Conservation (phyloP, 35 echinoderm and acorn worm genomes). For the Apostichopus japonicus region DNA sequence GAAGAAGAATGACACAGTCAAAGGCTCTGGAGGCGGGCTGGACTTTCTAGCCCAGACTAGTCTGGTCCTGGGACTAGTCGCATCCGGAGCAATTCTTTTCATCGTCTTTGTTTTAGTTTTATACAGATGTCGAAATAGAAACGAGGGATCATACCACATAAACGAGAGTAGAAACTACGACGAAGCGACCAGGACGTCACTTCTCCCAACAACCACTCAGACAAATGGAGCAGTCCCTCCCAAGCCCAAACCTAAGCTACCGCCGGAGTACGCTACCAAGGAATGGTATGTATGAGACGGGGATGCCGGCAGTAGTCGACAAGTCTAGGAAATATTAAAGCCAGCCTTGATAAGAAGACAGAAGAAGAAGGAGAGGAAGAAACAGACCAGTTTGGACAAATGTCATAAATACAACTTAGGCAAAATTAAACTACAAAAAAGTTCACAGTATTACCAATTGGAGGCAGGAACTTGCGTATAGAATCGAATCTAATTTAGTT, state of each 20-base stretch:
- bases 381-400: too few species aligned
- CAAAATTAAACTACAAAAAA: too few species aligned
- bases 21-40: conserved; percentile 32
- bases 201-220: conserved; percentile 71
- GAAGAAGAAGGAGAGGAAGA: too few species aligned
- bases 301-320: background rate
- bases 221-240: conserved; percentile 83
- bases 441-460: too few species aligned
- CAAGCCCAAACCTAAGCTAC: conserved; percentile 93
- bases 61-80: conserved; percentile 82
- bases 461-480: too few species aligned
- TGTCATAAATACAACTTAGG: too few species aligned
- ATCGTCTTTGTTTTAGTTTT: conserved; percentile 78
- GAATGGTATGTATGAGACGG: conserved; percentile 87
- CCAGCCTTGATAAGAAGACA: background rate
- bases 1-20: conserved; percentile 68
- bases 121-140: conserved; percentile 96
- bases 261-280: conserved; percentile 94
- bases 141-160: conserved; percentile 97
- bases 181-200: conserved; percentile 77
- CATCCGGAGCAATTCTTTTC: conserved; percentile 77
- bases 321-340: background rate
- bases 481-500: too few species aligned
- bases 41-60: conserved; percentile 83
- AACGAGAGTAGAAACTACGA: conserved; percentile 98